Evolutionary conservation across 1,140 invertebrate genomes (phyloP).

Genomic region (Leptestheria dahalacensis): DNA sequence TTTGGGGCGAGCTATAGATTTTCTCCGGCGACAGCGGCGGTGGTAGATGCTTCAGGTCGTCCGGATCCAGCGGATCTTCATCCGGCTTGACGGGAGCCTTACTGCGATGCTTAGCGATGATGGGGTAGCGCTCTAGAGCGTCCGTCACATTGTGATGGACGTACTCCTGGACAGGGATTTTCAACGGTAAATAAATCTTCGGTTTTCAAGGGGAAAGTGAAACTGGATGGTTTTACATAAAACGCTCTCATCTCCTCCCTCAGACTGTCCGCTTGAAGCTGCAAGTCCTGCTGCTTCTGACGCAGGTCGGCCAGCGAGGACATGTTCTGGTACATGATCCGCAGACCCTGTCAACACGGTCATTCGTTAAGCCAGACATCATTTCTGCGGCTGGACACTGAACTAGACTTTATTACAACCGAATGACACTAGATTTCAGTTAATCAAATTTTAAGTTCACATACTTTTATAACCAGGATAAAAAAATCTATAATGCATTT

Average conservation of each 20-base stretch:
- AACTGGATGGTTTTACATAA: slow-evolving; percentile 31
- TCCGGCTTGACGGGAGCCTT: not conserved
- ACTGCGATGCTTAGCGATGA: not conserved
- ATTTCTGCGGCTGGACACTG: too few species aligned
- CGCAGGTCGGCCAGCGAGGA: slow-evolving; percentile 45
- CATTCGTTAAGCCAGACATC: too few species aligned
- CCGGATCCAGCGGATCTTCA: not conserved
- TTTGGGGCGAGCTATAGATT: not conserved
- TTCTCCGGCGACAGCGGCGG: not conserved
- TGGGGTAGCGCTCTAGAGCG: not conserved
- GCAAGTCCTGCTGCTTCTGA: slow-evolving; percentile 39
- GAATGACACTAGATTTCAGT: too few species aligned
- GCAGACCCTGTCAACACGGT: slow-evolving; percentile 29
- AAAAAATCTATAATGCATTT: too few species aligned
- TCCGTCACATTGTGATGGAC: not conserved
- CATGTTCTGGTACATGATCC: slow-evolving; percentile 36
- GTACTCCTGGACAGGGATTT: not conserved
- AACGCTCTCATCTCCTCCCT: slow-evolving; percentile 48
- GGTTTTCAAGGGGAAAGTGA: not conserved
- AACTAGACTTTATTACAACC: too few species aligned
- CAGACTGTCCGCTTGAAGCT: slow-evolving; percentile 39
- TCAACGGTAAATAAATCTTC: not conserved
- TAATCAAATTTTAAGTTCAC: too few species aligned
- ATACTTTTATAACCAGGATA: too few species aligned
- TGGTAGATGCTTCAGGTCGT: not conserved